Percentiles rank a stretch among this genome's conserved stretches.
phyloP scores from a whole-genome alignment of 2,113 vertebrate species.

The Puntigrus tetrazona region DNA sequence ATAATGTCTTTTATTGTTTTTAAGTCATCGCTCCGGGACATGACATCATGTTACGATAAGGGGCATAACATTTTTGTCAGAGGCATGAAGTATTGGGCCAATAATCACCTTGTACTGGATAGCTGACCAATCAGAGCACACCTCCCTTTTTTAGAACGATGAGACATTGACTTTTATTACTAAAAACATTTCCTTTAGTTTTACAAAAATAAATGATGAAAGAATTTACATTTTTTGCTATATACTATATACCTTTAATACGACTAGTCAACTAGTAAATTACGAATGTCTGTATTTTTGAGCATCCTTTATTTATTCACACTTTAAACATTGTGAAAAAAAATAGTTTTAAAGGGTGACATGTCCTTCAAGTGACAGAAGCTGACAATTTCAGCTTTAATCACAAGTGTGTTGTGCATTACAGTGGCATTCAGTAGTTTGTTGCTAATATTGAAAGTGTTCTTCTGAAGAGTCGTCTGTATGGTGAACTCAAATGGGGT shows the following conservation, averaged over 20 bases:
- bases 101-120: no score
- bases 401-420: background rate
- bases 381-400: constrained; percentile 1
- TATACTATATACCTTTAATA: background rate
- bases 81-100: no score
- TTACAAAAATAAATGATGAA: background rate
- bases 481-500: no score
- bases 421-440: background rate
- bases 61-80: no score
- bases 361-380: background rate
- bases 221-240: background rate
- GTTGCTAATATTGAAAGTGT: background rate
- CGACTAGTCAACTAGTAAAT: background rate
- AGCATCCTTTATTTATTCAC: background rate
- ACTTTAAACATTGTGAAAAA: background rate
- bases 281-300: background rate
- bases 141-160: no score
- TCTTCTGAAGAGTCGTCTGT: background rate
- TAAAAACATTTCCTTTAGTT: background rate
- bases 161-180: background rate
- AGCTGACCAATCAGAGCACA: no score
- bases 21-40: no score
- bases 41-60: no score
- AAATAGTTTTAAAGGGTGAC: background rate
- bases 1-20: no score